Conservation (phyloP, 2,797 vertebrate genomes). For the Myotis vivesi region DNA sequence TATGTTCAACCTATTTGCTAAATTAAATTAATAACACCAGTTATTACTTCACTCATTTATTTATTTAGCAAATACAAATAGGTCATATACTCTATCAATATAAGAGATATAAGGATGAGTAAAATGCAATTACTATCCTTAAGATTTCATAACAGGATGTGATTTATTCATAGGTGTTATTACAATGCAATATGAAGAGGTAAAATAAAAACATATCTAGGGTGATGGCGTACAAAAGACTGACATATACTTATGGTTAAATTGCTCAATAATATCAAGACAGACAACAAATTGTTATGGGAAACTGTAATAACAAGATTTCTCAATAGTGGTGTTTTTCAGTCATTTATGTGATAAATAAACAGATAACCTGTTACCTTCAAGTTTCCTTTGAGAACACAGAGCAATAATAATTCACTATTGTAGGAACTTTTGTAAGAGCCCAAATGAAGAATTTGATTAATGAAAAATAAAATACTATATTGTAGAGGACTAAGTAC, state of each 20-base stretch:
- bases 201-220: background rate
- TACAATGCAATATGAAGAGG: background rate
- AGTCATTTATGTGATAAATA: background rate
- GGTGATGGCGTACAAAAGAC: fast-evolving
- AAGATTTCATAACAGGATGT: background rate
- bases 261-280: background rate
- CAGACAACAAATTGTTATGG: background rate
- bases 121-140: background rate
- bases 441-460: background rate
- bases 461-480: background rate
- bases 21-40: background rate
- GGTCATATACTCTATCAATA: background rate
- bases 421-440: background rate
- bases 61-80: background rate
- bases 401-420: background rate
- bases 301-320: background rate
- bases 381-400: background rate
- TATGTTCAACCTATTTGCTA: background rate
- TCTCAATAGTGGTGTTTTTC: background rate
- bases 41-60: background rate
- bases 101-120: background rate
- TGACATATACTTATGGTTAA: background rate
- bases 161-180: background rate
- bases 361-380: background rate
- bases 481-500: background rate